These are phyloP conservation scores for Celastrina argiolus DNA, from an alignment of 2,888 invertebrate genomes.

Conservation along the genomic window DNA sequence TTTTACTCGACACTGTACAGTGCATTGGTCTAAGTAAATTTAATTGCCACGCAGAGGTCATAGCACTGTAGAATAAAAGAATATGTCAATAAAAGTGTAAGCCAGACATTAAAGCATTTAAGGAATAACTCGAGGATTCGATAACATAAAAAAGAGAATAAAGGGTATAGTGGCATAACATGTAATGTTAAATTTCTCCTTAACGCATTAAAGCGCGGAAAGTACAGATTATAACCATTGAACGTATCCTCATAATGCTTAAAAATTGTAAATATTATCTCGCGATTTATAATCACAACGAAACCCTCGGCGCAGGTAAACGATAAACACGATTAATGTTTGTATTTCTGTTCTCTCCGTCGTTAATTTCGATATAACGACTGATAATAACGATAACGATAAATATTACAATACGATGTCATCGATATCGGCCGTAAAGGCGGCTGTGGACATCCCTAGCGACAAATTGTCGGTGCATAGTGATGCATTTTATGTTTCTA, in stretches of 20 bases:
- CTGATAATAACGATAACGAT: conserved; percentile 73
- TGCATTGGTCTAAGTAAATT: conserved; percentile 12
- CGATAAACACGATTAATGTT: conserved; percentile 64
- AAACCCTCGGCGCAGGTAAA: conserved; percentile 41
- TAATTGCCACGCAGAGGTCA: background rate
- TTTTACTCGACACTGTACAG: conserved; percentile 11
- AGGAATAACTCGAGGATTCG: background rate
- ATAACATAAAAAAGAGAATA: too few species aligned
- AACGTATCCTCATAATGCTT: conserved; percentile 20
- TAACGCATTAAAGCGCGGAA: background rate
- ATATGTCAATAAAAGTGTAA: background rate
- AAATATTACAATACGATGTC: conserved; percentile 65
- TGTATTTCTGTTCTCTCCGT: conserved; percentile 66
- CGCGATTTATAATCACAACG: conserved; percentile 22
- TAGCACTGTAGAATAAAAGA: background rate
- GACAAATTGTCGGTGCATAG: background rate
- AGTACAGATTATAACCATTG: conserved; percentile 10
- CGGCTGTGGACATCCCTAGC: conserved; percentile 32
- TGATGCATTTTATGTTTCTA: background rate
- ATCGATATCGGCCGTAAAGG: conserved; percentile 57
- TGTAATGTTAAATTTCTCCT: background rate
- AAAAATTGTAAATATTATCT: conserved; percentile 20
- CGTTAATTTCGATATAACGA: conserved; percentile 71
- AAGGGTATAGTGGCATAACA: too few species aligned
- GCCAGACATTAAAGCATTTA: background rate